Percentiles rank a stretch among this genome's conserved stretches.
Evolutionary conservation across 1,140 invertebrate genomes (phyloP).

Genomic region (Radopholus similis): DNA sequence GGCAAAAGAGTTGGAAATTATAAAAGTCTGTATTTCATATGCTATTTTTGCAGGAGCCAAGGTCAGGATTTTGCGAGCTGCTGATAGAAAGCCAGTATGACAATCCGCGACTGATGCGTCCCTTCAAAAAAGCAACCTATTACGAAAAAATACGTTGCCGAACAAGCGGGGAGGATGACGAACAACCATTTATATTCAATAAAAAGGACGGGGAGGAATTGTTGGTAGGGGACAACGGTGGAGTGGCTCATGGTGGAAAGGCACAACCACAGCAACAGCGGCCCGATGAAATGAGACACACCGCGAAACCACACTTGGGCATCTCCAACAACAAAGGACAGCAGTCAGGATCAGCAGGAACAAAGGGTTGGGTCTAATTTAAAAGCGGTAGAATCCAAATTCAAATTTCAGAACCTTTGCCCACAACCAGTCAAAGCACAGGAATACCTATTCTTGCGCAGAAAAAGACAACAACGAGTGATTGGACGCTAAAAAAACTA

Average conservation of each 20-base stretch:
- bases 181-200: constrained; percentile 5
- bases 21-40: not conserved
- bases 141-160: constrained; percentile 57
- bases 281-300: not conserved
- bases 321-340: not conserved
- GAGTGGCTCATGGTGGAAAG: not conserved
- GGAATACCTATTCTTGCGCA: no score
- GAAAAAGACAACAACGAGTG: not conserved
- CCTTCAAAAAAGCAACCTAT: constrained; percentile 55
- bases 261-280: not conserved
- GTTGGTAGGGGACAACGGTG: not conserved
- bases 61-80: constrained; percentile 55
- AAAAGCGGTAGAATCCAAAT: not conserved
- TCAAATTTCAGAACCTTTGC: no score
- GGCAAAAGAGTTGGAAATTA: constrained; percentile 35
- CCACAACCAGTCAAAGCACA: no score
- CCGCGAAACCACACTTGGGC: not conserved
- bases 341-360: not conserved
- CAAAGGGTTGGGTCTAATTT: not conserved
- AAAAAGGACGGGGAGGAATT: not conserved
- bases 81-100: constrained; percentile 53
- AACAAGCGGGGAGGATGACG: constrained; percentile 14
- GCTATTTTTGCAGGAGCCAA: constrained; percentile 1
- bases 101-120: constrained; percentile 57
- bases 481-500: constrained; percentile 40